Conservation (phyloP, 30 jellyfish, hydroid and myxozoan genomes). For the Hydractinia symbiolongicarpus region DNA sequence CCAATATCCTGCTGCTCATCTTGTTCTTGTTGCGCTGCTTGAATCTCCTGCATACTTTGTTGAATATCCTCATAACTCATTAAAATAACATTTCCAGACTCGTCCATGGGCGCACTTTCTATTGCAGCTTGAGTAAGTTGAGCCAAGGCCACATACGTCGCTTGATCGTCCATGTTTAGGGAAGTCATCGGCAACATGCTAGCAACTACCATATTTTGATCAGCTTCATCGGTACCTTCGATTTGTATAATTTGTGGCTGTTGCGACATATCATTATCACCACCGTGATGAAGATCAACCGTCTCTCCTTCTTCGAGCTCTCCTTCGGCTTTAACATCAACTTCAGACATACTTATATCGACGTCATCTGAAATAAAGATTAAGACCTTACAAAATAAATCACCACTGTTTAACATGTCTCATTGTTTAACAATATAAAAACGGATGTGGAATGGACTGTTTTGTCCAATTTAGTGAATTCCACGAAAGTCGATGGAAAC, state of each 20-base stretch:
- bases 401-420: too few species aligned
- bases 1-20: background rate
- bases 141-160: constrained; percentile 47
- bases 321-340: constrained; percentile 41
- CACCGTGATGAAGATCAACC: background rate
- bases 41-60: constrained; percentile 36
- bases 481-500: too few species aligned
- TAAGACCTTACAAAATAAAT: background rate
- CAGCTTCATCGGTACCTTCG: constrained; percentile 22
- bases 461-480: too few species aligned
- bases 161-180: constrained; percentile 39
- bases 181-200: constrained; percentile 39
- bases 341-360: constrained; percentile 42
- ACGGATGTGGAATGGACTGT: too few species aligned
- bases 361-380: constrained; percentile 25
- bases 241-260: constrained; percentile 25
- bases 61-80: constrained; percentile 47
- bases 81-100: constrained; percentile 33
- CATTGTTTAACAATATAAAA: too few species aligned
- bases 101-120: constrained; percentile 42
- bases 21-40: constrained; percentile 19
- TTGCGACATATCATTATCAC: constrained; percentile 4
- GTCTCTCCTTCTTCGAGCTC: constrained; percentile 41
- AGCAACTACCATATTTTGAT: constrained; percentile 39
- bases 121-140: constrained; percentile 49